Conservation (phyloP, 2,797 vertebrate species). For the Anguilla megastoma region DNA sequence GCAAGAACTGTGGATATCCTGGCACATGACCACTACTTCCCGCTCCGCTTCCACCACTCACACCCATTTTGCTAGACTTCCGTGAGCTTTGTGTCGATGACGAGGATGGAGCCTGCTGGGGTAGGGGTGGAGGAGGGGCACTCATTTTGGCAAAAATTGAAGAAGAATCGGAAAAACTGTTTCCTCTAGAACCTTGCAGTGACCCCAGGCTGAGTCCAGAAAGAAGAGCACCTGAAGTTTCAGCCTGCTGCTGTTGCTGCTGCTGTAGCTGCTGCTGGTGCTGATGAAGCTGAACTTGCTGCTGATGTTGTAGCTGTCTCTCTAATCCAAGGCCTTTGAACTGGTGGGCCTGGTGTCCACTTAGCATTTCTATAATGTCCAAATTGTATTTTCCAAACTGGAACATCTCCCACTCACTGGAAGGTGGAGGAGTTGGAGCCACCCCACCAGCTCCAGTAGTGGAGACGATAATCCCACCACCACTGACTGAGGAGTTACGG, state of each 20-base stretch:
- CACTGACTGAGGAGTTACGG: slow-evolving; percentile 60
- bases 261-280: slow-evolving; percentile 75
- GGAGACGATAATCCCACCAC: slow-evolving; percentile 64
- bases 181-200: slow-evolving; percentile 81
- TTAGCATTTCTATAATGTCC: slow-evolving; percentile 88
- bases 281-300: slow-evolving; percentile 82
- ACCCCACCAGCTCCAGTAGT: slow-evolving; percentile 72
- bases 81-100: slow-evolving; percentile 74
- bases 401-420: slow-evolving; percentile 84
- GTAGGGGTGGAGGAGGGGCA: slow-evolving; percentile 80
- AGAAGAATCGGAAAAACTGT: slow-evolving; percentile 81
- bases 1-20: slow-evolving; percentile 81
- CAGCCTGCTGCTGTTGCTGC: slow-evolving; percentile 80
- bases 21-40: slow-evolving; percentile 76
- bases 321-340: slow-evolving; percentile 84
- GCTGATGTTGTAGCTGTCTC: slow-evolving; percentile 81
- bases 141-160: slow-evolving; percentile 85
- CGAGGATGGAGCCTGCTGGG: slow-evolving; percentile 77
- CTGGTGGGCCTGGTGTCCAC: slow-evolving; percentile 83
- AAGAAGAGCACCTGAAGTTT: slow-evolving; percentile 79
- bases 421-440: slow-evolving; percentile 74
- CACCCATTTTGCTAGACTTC: slow-evolving; percentile 80
- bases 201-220: slow-evolving; percentile 81
- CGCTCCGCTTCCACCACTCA: slow-evolving; percentile 53
- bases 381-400: slow-evolving; percentile 87